phyloP scores from a whole-genome alignment of 2,888 invertebrate genomes.

The Hemaris fuciformis region DNA sequence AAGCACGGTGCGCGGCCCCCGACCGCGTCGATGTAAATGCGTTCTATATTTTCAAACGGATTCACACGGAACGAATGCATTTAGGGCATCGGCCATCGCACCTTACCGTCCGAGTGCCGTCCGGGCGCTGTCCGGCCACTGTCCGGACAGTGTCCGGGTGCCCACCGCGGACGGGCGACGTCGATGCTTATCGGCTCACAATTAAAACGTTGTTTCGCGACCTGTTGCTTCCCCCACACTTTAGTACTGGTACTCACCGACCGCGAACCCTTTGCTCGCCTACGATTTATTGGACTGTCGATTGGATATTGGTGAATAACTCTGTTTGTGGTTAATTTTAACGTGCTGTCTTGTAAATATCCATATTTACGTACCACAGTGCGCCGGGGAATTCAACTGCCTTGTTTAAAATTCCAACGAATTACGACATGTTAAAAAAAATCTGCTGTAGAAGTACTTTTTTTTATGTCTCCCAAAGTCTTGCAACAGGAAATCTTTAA shows the following conservation, averaged over 20 bases:
- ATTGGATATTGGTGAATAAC: conserved; percentile 8
- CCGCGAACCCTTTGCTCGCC: conserved; percentile 42
- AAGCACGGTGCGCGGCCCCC: not conserved
- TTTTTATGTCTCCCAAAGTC: too few relatives aligned
- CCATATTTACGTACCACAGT: too few relatives aligned
- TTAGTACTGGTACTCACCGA: conserved; percentile 44
- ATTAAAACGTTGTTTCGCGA: conserved; percentile 79
- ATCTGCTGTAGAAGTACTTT: not conserved
- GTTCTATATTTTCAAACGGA: conserved; percentile 22
- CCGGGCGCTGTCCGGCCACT: conserved; percentile 27
- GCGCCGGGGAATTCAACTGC: not conserved
- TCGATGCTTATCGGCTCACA: conserved; percentile 74
- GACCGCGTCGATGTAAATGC: not conserved
- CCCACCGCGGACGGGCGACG: conserved; percentile 72
- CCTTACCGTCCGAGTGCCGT: conserved; percentile 25
- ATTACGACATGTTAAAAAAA: not conserved
- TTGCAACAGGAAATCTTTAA: not conserved
- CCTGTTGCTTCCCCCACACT: conserved; percentile 70
- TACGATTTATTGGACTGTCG: conserved; percentile 41
- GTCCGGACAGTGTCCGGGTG: conserved; percentile 36
- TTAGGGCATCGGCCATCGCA: conserved; percentile 72
- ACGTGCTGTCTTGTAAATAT: not conserved
- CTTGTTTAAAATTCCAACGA: not conserved
- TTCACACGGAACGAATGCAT: conserved; percentile 42
- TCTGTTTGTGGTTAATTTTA: conserved; percentile 3